These are phyloP conservation scores for Todiramphus saurophagus DNA, from an alignment of 2,113 vertebrate species.

Conservation along the genomic window DNA sequence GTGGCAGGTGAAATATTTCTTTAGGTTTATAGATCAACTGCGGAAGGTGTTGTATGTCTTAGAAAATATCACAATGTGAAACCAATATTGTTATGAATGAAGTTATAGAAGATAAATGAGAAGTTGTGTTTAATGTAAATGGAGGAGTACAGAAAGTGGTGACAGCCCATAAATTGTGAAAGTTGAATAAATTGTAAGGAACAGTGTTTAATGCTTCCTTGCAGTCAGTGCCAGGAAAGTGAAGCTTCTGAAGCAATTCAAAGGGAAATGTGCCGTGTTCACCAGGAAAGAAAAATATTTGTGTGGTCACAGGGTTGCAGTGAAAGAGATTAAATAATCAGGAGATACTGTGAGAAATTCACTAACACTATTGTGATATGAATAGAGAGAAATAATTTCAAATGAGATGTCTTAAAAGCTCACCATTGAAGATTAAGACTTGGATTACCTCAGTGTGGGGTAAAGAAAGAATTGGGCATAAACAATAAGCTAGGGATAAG, in stretches of 20 bases:
- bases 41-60: neutral
- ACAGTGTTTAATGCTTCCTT: neutral
- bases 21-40: neutral
- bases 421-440: neutral
- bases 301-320: neutral
- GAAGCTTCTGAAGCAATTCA: neutral
- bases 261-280: neutral
- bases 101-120: neutral
- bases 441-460: neutral
- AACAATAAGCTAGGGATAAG: neutral
- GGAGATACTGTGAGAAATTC: neutral
- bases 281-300: neutral
- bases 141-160: neutral
- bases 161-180: neutral
- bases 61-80: neutral
- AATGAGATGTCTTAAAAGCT: neutral
- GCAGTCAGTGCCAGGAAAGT: neutral
- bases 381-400: neutral
- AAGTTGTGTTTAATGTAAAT: neutral
- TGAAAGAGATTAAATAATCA: neutral
- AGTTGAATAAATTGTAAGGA: neutral
- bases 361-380: neutral
- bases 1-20: neutral
- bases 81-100: neutral
- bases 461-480: neutral